phyloP scores from a whole-genome alignment of 1,140 invertebrate genomes.

The Bombus huntii region DNA sequence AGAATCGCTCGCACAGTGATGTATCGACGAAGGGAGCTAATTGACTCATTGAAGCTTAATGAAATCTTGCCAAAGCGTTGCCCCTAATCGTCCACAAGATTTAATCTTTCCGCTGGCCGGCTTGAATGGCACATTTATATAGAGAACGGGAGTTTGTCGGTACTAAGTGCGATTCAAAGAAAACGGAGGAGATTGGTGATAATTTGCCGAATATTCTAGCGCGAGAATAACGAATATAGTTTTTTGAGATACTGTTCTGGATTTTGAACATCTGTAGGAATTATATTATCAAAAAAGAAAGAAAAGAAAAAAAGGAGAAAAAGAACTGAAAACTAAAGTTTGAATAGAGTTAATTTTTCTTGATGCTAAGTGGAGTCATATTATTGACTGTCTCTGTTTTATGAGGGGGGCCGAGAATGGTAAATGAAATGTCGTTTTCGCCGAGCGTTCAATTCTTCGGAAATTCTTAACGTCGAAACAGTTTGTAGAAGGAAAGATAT shows the following conservation, averaged over 20 bases:
- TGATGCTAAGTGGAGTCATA: neutral
- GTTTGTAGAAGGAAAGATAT: neutral
- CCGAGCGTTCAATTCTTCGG: neutral
- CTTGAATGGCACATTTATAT: neutral
- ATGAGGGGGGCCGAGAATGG: neutral
- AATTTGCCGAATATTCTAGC: neutral
- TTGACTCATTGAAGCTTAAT: slow-evolving; percentile 38
- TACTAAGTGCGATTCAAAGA: neutral
- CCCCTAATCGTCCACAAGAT: neutral
- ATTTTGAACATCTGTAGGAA: too few species aligned
- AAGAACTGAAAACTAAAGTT: neutral
- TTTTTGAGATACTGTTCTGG: too few species aligned
- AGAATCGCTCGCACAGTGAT: neutral
- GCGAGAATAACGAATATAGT: neutral
- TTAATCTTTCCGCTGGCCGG: slow-evolving; percentile 6
- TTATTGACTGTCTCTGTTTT: neutral
- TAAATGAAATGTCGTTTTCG: neutral
- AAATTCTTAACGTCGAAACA: neutral
- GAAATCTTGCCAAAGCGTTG: slow-evolving; percentile 5
- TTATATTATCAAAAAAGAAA: too few species aligned
- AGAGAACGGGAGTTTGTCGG: neutral
- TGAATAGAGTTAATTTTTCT: neutral
- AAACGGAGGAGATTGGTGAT: too few species aligned
- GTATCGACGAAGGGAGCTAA: slow-evolving; percentile 4
- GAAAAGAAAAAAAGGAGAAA: too few species aligned